Evolutionary conservation across 2,888 invertebrate genomes (phyloP).

Genomic region (Prostheceraeus crozeri): DNA sequence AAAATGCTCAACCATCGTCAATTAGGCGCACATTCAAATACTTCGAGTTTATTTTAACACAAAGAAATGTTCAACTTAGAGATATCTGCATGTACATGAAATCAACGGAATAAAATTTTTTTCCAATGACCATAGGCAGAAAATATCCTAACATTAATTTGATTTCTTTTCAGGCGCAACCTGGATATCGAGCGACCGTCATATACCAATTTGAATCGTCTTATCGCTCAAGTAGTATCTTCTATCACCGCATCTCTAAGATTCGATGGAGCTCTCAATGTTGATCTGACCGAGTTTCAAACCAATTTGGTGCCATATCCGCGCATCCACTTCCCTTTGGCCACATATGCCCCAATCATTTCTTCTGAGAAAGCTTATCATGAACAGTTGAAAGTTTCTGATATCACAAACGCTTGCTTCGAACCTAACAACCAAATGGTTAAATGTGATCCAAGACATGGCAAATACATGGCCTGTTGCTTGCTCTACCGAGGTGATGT

Average conservation of each 20-base stretch:
- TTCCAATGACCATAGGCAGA: too few species aligned
- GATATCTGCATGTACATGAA: too few species aligned
- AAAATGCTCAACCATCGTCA: too few species aligned
- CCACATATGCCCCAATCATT: conserved; percentile 32
- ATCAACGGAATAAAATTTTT: too few species aligned
- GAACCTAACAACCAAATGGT: conserved; percentile 30
- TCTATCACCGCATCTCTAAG: conserved; percentile 26
- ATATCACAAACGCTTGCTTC: conserved; percentile 7
- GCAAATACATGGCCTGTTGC: conserved; percentile 36
- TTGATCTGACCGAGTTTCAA: conserved; percentile 26
- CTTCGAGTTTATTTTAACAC: too few species aligned
- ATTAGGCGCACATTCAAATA: too few species aligned
- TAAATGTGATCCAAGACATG: conserved; percentile 33
- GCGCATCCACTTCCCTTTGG: conserved; percentile 31
- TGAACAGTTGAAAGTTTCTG: neutral
- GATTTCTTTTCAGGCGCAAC: neutral
- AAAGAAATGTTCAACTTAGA: too few species aligned
- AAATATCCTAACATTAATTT: too few species aligned
- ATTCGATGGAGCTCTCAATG: conserved; percentile 27
- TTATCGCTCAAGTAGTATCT: conserved; percentile 31
- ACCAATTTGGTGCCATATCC: conserved; percentile 36
- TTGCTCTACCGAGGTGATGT: conserved; percentile 36
- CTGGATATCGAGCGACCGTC: conserved; percentile 12
- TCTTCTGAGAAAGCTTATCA: conserved; percentile 11
- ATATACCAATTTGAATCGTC: conserved; percentile 28